phyloP scores from a whole-genome alignment of 1,140 invertebrate species.

The Psix sp. region DNA sequence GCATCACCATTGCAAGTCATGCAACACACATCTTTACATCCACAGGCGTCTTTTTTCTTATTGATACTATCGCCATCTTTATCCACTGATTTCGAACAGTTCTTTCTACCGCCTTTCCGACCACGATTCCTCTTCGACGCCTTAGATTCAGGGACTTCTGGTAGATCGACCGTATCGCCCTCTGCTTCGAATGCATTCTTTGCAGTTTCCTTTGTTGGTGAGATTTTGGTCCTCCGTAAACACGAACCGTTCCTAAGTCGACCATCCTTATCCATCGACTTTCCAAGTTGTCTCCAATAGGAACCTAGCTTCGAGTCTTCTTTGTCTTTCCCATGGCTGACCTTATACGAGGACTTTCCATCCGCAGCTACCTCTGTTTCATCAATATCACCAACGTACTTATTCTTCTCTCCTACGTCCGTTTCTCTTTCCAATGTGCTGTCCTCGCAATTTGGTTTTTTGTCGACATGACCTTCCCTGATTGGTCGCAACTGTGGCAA shows the following conservation, averaged over 20 bases:
- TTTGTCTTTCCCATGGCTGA: slow-evolving; percentile 51
- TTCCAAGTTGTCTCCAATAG: slow-evolving; percentile 71
- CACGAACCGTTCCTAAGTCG: slow-evolving; percentile 62
- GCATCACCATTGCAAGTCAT: slow-evolving; percentile 26
- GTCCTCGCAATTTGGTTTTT: slow-evolving; percentile 71
- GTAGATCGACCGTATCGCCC: slow-evolving; percentile 9
- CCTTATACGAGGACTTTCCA: slow-evolving; percentile 30
- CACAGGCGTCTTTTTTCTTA: slow-evolving; percentile 4
- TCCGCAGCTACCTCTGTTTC: slow-evolving; percentile 4
- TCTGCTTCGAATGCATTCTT: slow-evolving; percentile 65
- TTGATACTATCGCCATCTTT: slow-evolving; percentile 1
- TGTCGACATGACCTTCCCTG: slow-evolving; percentile 75
- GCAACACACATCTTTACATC: slow-evolving; percentile 7
- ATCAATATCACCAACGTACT: slow-evolving; percentile 8
- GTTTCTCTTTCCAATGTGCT: slow-evolving; percentile 72
- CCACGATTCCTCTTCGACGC: too few relatives aligned
- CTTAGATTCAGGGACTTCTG: neutral
- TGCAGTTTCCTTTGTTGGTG: slow-evolving; percentile 71
- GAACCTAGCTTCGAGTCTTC: slow-evolving; percentile 63
- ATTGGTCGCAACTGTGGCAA: slow-evolving; percentile 76
- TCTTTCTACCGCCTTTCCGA: too few relatives aligned
- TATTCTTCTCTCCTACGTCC: slow-evolving; percentile 10
- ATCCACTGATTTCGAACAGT: too few relatives aligned
- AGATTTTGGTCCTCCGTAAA: slow-evolving; percentile 72
- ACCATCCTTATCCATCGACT: slow-evolving; percentile 70